phyloP scores from a whole-genome alignment of 2,888 invertebrate species.

The Tipula lateralis region DNA sequence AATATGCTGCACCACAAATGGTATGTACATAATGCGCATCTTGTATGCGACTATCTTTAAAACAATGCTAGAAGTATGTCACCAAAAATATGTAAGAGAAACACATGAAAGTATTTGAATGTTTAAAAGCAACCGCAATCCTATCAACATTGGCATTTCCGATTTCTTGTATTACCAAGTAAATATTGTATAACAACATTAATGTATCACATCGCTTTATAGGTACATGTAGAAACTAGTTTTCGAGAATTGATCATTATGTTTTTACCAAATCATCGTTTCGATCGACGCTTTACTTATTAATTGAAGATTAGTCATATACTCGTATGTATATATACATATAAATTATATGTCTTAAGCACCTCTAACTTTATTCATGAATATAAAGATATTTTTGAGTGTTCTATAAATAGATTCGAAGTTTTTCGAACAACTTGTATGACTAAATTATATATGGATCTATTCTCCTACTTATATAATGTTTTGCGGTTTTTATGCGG shows the following conservation, averaged over 20 bases:
- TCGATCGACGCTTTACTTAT: background rate
- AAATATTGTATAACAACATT: background rate
- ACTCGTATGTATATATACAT: background rate
- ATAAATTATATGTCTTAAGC: background rate
- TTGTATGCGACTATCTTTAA: background rate
- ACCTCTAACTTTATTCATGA: background rate
- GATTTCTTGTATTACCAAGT: background rate
- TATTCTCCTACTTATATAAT: background rate
- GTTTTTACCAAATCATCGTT: background rate
- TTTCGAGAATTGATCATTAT: background rate
- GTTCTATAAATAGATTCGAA: background rate
- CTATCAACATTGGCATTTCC: constrained; percentile 24
- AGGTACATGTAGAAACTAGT: background rate
- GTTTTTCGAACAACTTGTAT: background rate
- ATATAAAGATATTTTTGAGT: background rate
- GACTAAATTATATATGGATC: background rate
- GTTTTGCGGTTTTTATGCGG: constrained; percentile 19
- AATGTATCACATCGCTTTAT: background rate
- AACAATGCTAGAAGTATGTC: background rate
- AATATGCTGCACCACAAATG: background rate
- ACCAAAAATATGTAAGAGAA: background rate
- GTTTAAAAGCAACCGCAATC: background rate
- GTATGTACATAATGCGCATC: background rate
- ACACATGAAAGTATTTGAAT: background rate
- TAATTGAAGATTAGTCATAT: background rate